phyloP scores from a whole-genome alignment of 2,113 vertebrate species.

The Piprites chloris region DNA sequence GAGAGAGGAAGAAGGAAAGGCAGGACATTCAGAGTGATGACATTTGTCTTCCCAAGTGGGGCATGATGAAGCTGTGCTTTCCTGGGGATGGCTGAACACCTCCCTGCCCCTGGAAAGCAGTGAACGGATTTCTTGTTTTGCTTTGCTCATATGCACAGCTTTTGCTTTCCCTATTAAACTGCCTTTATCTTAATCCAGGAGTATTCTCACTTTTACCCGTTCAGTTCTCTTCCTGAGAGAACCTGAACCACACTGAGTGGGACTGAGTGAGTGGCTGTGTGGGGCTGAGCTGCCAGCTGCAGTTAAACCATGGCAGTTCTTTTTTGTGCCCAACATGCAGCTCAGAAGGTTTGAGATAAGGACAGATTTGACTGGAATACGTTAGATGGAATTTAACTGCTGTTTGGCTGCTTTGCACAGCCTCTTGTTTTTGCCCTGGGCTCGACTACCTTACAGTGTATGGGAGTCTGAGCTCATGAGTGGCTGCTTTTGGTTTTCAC shows the following conservation, averaged over 20 bases:
- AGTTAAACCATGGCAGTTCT: not conserved
- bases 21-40: not conserved
- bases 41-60: not conserved
- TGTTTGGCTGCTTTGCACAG: not conserved
- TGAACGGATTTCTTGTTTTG: not conserved
- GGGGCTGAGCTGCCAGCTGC: not conserved
- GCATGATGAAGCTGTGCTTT: not conserved
- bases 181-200: not conserved
- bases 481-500: not conserved
- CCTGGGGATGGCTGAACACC: not conserved
- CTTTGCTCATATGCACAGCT: not conserved
- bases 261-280: not conserved
- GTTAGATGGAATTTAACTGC: not conserved
- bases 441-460: not conserved
- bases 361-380: not conserved
- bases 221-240: too few relatives aligned
- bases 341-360: not conserved
- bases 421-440: not conserved
- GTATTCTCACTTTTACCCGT: not conserved
- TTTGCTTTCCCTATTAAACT: not conserved
- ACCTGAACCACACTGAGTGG: fast-evolving
- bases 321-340: too few relatives aligned
- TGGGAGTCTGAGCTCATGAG: not conserved
- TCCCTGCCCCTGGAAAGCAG: not conserved
- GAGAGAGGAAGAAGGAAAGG: not conserved